These are phyloP conservation scores for Spicauda simplicius DNA, from an alignment of 2,888 invertebrate genomes.

Conservation along the genomic window DNA sequence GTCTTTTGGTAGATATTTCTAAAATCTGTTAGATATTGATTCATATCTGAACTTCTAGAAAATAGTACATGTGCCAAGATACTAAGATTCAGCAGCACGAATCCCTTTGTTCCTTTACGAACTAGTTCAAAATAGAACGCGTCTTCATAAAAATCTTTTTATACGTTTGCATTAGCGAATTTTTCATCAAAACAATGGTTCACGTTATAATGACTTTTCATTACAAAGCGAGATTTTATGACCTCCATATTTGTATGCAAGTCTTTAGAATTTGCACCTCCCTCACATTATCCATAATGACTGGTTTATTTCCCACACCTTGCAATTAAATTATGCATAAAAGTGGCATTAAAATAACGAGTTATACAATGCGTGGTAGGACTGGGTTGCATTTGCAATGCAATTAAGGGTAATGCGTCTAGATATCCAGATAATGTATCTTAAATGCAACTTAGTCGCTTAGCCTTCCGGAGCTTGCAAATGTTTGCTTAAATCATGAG, in stretches of 20 bases:
- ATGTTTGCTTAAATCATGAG: neutral
- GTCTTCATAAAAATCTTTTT: constrained; percentile 29
- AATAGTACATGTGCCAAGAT: constrained; percentile 2
- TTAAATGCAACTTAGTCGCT: neutral
- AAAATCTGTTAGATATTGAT: too few relatives aligned
- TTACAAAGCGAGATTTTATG: constrained; percentile 17
- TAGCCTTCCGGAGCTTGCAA: too few relatives aligned
- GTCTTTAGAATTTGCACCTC: constrained; percentile 6
- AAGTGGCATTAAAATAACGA: constrained; percentile 16
- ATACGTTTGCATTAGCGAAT: constrained; percentile 30
- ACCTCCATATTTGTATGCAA: constrained; percentile 27
- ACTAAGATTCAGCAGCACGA: neutral
- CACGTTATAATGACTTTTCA: constrained; percentile 27
- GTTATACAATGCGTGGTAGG: constrained; percentile 4
- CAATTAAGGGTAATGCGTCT: constrained; percentile 16
- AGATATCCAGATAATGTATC: neutral
- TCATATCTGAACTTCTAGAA: neutral
- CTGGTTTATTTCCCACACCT: constrained; percentile 14
- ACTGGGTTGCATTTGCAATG: neutral
- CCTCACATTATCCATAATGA: constrained; percentile 10
- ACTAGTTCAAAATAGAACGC: constrained; percentile 12
- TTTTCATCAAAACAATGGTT: constrained; percentile 15
- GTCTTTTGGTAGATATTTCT: too few relatives aligned
- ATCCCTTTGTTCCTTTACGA: constrained; percentile 15
- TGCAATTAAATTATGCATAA: constrained; percentile 20